Evolutionary conservation across 2,888 invertebrate genomes (phyloP).

Genomic region (Amiota mariae): DNA sequence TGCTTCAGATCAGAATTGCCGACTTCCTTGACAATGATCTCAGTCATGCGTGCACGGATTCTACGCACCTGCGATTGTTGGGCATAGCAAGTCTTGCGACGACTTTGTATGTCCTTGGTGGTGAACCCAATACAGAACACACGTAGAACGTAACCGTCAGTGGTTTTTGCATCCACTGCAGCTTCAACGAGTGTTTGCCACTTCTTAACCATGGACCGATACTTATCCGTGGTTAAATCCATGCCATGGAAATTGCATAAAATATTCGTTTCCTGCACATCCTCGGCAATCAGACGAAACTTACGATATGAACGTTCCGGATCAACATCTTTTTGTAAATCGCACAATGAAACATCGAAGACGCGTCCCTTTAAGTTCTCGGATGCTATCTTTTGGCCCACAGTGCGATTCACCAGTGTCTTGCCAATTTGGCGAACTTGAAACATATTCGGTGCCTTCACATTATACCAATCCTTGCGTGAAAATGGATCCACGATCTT

Average conservation of each 20-base stretch:
- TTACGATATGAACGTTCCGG: conserved; percentile 97
- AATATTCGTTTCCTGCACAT: conserved; percentile 94
- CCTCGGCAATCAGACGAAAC: conserved; percentile 95
- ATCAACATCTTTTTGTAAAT: conserved; percentile 94
- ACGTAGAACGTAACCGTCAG: conserved; percentile 93
- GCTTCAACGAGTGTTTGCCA: conserved; percentile 98
- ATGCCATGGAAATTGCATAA: conserved; percentile 99
- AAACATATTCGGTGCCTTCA: conserved; percentile 97
- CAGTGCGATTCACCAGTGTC: conserved; percentile 97
- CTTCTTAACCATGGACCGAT: conserved; percentile 97
- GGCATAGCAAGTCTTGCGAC: conserved; percentile 96
- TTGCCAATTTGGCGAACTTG: conserved; percentile 95
- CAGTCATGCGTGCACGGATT: conserved; percentile 97
- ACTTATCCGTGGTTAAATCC: conserved; percentile 97
- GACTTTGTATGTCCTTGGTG: conserved; percentile 91
- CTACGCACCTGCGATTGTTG: conserved; percentile 95
- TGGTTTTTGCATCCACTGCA: conserved; percentile 95
- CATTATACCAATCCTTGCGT: conserved; percentile 99
- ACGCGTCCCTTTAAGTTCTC: conserved; percentile 96
- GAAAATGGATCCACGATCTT: conserved; percentile 97
- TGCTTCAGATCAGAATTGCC: conserved; percentile 90
- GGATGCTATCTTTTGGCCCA: conserved; percentile 91
- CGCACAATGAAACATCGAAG: conserved; percentile 96
- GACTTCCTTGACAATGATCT: conserved; percentile 92
- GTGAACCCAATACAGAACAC: conserved; percentile 99